Evolutionary conservation across 2,113 vertebrate genomes (phyloP), one percentile per base, ranked within the genome.

Genomic region (Sisor rabdophorus): DNA sequence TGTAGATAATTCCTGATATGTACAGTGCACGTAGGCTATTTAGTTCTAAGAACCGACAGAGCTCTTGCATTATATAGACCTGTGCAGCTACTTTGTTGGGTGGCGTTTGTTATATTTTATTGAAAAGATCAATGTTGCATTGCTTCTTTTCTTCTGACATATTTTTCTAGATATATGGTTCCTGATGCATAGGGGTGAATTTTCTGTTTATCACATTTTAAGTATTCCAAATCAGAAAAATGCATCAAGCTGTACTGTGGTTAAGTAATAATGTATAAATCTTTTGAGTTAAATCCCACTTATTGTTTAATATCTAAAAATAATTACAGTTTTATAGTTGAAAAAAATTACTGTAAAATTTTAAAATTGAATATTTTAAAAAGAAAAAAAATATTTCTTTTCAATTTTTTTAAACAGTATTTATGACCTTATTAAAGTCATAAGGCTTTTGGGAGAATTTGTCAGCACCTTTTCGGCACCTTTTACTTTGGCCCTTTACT

Each of bases 1-100:
- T 89, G 87, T 89, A 85, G 40, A 89, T 89, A 52, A 69, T 24
- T 52, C 20, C 11, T 69, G 15, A 32, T 60, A 28, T 24, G 7
- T 44, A 86, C 82, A 88, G 84, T 86, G 55, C 68, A 68, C 73
- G 80, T 74, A 76, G 50, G 20, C 32, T 65, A 20, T 20, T 56
- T 15, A 47, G 32, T 28, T 56, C 67, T 56, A 10, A 15, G 22
- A 67, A 7, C 22, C 16, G 8, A 67, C 17, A 1, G 11, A 44
- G 20, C 48, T 65, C 17, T 32, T 60, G 20, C 63, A 61, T 11
- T 48, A 20, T 71, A 59, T 28, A 52, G 56, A 40, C 63, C 17
- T 13, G 24, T 44, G 71, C 28, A 55, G 60, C 67, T 78, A 52
- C 73, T 71, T 81, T 67, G 44, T 24, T 73, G 32, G 64, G 74